Percentiles rank a stretch among this genome's conserved stretches.
Evolutionary conservation across 1,140 invertebrate genomes (phyloP).

Genomic region (Conopomorpha cramerella): DNA sequence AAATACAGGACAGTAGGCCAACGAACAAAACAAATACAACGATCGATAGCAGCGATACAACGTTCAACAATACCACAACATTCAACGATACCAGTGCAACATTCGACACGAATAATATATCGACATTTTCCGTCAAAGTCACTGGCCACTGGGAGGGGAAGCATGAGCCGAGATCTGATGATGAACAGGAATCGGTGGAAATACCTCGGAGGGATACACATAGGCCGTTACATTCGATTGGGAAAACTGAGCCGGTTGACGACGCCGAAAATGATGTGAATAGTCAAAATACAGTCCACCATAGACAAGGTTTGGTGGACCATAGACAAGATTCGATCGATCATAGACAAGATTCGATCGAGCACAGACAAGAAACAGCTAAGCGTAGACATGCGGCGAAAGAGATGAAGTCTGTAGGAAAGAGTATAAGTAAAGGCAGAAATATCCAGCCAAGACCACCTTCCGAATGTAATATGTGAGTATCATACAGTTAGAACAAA

Average conservation of each 20-base stretch:
- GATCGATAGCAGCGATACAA: neutral
- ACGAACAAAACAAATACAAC: constrained; percentile 5
- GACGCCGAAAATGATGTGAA: constrained; percentile 7
- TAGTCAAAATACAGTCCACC: too few species aligned
- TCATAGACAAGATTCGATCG: too few species aligned
- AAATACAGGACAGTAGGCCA: constrained; percentile 10
- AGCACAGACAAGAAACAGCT: too few species aligned
- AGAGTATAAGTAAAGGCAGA: too few species aligned
- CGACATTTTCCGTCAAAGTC: constrained; percentile 5
- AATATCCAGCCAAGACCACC: too few species aligned
- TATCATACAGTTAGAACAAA: too few species aligned
- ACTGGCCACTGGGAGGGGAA: constrained; percentile 27
- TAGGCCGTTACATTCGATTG: constrained; percentile 15
- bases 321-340: too few species aligned
- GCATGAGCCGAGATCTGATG: constrained; percentile 29
- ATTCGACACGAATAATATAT: constrained; percentile 1
- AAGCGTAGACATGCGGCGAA: too few species aligned
- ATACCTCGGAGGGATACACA: constrained; percentile 8
- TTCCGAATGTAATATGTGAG: too few species aligned
- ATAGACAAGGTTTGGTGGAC: too few species aligned
- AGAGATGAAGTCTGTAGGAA: too few species aligned
- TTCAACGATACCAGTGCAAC: constrained; percentile 8
- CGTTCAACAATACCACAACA: too few species aligned
- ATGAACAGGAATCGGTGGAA: constrained; percentile 11
- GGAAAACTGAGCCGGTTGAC: constrained; percentile 20